These are phyloP conservation scores for Protobothrops mucrosquamatus DNA, from an alignment of 2,113 vertebrate species.

Conservation along the genomic window DNA sequence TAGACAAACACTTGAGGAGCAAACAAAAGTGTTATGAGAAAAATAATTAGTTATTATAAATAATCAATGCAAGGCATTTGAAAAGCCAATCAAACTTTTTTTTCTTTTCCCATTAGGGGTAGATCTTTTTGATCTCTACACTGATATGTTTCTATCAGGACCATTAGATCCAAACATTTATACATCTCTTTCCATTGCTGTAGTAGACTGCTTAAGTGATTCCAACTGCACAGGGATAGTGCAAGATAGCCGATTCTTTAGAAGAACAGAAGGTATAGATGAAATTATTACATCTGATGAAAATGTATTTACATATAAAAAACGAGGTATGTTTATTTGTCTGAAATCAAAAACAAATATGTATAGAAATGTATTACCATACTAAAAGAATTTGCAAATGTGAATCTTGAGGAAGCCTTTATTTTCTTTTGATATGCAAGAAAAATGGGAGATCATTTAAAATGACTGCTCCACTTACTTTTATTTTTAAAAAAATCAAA, in stretches of 20 bases:
- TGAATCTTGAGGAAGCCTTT: neutral
- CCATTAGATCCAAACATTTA: conserved; percentile 18
- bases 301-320: conserved; percentile 1
- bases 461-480: neutral
- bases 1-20: neutral
- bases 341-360: neutral
- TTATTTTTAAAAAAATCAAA: neutral
- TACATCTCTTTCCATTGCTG: neutral
- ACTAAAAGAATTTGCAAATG: neutral
- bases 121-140: conserved; percentile 25
- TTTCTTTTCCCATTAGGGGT: neutral
- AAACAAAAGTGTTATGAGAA: neutral
- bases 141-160: conserved; percentile 10
- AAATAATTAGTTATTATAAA: neutral
- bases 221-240: conserved; percentile 24
- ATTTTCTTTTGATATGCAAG: neutral
- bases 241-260: conserved; percentile 4
- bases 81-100: neutral
- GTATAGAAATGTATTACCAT: neutral
- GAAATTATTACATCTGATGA: neutral
- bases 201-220: conserved; percentile 12
- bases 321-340: conserved; percentile 5
- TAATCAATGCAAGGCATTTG: neutral
- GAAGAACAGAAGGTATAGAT: conserved; percentile 28
- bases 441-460: neutral